Evolutionary conservation across 2,113 vertebrate genomes (phyloP).

Genomic region (Alces alces): DNA sequence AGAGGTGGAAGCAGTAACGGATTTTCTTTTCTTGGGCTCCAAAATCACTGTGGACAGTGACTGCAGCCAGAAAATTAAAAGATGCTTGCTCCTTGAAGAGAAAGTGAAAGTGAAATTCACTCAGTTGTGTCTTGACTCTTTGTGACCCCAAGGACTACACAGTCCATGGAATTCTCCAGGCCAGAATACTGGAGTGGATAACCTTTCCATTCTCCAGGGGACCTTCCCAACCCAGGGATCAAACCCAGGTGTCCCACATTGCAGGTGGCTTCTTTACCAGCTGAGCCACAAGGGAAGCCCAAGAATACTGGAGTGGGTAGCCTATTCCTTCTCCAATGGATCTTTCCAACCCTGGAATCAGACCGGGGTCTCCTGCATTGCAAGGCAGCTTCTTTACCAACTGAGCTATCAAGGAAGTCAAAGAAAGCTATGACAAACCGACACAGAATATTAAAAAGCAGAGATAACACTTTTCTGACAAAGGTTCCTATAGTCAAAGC

Average conservation of each 20-base stretch:
- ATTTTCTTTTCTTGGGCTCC: neutral
- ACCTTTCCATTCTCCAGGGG: neutral
- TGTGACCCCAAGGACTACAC: neutral
- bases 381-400: neutral
- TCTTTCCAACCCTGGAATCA: neutral
- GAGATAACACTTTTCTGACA: neutral
- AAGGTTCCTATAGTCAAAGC: neutral
- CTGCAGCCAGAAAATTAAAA: neutral
- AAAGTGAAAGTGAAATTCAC: neutral
- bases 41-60: neutral
- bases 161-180: neutral
- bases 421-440: neutral
- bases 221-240: neutral
- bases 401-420: neutral
- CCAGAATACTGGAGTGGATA: neutral
- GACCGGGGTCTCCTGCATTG: accelerated
- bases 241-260: neutral
- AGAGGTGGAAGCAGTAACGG: neutral
- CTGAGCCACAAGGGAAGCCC: neutral
- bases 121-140: neutral
- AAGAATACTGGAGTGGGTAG: neutral
- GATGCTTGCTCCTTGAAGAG: neutral
- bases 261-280: neutral
- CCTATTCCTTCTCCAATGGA: accelerated
- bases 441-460: neutral